Evolutionary conservation across 2,113 vertebrate genomes (phyloP).

Genomic region (Oreocharis arfaki): DNA sequence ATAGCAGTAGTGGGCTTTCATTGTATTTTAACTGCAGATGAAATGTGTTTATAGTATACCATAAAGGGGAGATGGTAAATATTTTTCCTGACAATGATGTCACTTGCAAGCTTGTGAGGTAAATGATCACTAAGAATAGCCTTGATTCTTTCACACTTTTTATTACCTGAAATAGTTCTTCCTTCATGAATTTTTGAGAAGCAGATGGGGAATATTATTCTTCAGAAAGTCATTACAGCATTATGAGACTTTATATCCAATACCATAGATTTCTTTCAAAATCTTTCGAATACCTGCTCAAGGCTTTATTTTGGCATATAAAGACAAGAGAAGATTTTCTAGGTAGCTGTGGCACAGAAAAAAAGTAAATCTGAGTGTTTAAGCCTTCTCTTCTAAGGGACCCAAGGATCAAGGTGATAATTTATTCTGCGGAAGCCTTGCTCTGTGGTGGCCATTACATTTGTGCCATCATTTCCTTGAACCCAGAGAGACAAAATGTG

Average conservation of each 20-base stretch:
- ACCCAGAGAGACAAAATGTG: neutral
- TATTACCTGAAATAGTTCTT: neutral
- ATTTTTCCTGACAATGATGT: neutral
- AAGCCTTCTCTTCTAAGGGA: neutral
- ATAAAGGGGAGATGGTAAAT: neutral
- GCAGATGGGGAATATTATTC: neutral
- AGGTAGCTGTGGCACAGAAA: neutral
- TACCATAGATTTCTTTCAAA: neutral
- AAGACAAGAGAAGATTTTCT: neutral
- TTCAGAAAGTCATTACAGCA: constrained; percentile 25
- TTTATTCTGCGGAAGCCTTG: neutral
- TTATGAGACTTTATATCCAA: constrained; percentile 50
- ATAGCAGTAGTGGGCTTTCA: neutral
- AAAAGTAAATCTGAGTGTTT: neutral
- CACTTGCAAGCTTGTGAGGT: neutral
- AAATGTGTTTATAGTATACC: neutral
- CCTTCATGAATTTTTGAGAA: constrained; percentile 31
- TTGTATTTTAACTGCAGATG: neutral
- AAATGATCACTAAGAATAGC: neutral
- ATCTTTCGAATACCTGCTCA: neutral
- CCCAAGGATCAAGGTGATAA: rapidly evolving
- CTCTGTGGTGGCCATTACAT: neutral
- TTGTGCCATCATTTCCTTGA: neutral
- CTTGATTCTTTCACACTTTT: neutral
- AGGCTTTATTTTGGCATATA: neutral